Evolutionary conservation across 2,113 vertebrate species (phyloP), one percentile per base, ranked within the genome.

Genomic region (Candoia aspera): DNA sequence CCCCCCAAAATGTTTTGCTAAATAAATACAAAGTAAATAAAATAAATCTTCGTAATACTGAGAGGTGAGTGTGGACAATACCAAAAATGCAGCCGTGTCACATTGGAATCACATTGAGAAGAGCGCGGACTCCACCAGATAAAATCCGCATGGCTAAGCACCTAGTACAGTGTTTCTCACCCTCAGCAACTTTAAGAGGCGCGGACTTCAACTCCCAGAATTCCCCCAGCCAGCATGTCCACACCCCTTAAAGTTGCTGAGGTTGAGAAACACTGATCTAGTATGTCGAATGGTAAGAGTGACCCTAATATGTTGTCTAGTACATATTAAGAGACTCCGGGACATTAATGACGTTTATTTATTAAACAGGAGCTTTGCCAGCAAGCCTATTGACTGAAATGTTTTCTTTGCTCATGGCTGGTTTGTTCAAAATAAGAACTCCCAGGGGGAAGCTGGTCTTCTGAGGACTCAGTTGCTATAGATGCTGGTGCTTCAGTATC

Each of bases 381-480:
- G 49, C n/a, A 15, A 23, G 64, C 26, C 87, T 89, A 24, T 92
- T 84, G 91, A 58, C 91, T 93, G 94, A 94, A 64, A 86, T 88
- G 86, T 58, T 91, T 90, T 92, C 93, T 84, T 95, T 90, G 91
- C 59, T 92, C 84, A 59, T 15, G 93, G 94, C 92, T 96, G 98
- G 97, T 98, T 98, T 98, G 97, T 97, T 95, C 96, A 97, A 97
- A 97, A 95, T 92, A 95, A 97, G 95, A 96, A 97, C 97, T 98
- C 97, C 97, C 92, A 15, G 96, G 97, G 97, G 98, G 95, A 58
- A 93, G 92, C 90, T 94, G 87, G 87, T 97, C 95, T 97, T 68
- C 94, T 79, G 97, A 97, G 97, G 97, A 95, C 96, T 96, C 57
- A 2, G 96, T 98, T 98, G 94, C 97, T 96, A 97, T 98, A 96